These are phyloP conservation scores for Pseudorhiza aurosa DNA, from an alignment of 30 jellyfish, hydroid and myxozoan species.

Conservation along the genomic window DNA sequence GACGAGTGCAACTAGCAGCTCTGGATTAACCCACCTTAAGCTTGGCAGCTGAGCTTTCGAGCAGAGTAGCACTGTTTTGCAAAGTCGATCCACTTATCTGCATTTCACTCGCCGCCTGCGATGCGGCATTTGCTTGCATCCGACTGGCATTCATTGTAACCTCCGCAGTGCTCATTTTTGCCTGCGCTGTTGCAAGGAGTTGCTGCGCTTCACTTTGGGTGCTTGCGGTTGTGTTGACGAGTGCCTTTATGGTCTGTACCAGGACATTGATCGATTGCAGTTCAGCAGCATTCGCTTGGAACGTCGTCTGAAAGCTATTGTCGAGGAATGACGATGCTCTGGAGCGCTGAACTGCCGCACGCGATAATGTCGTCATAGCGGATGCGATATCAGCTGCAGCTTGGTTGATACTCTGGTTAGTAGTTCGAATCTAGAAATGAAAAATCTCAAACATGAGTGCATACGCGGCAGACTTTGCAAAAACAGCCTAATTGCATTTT, in stretches of 20 bases:
- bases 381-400: conserved; percentile 79
- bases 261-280: conserved; percentile 68
- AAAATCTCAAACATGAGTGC: background rate
- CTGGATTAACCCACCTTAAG: conserved; percentile 68
- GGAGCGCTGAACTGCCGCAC: conserved; percentile 81
- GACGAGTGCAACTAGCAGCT: no score
- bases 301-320: conserved; percentile 63
- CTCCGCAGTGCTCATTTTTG: conserved; percentile 77
- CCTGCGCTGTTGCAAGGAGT: conserved; percentile 71
- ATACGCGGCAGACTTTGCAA: no score
- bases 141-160: conserved; percentile 45
- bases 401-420: conserved; percentile 78
- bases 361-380: conserved; percentile 69
- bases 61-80: conserved; percentile 59
- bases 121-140: conserved; percentile 68
- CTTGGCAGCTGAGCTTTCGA: conserved; percentile 56
- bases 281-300: conserved; percentile 83
- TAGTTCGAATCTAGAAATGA: conserved; percentile 67
- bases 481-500: no score
- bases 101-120: conserved; percentile 87
- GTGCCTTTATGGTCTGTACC: conserved; percentile 42
- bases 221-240: conserved; percentile 59
- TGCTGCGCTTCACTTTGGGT: conserved; percentile 68
- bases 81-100: conserved; percentile 78
- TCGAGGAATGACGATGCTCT: conserved; percentile 66